These are phyloP conservation scores for Formicarius rufipectus DNA, from an alignment of 2,113 vertebrate species.

Conservation along the genomic window DNA sequence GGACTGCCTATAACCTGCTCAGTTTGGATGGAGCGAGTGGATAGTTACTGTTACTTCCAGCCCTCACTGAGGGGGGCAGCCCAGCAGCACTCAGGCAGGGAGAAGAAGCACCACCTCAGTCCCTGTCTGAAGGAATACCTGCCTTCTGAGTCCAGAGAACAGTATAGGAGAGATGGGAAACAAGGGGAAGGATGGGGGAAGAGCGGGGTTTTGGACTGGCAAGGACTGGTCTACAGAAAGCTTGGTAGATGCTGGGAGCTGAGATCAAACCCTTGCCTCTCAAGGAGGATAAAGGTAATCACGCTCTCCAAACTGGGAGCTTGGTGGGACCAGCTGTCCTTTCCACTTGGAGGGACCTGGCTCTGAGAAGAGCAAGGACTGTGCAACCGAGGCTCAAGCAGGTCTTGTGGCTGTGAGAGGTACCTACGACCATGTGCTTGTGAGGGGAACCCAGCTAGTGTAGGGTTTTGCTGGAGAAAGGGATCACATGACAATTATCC, in stretches of 20 bases:
- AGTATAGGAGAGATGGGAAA: not conserved
- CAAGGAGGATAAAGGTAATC: not conserved
- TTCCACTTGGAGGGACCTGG: not conserved
- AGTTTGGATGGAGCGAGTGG: not conserved
- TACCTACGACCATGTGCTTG: not conserved
- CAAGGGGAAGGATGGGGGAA: too few relatives aligned
- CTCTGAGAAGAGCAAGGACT: not conserved
- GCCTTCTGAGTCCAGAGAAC: rapidly evolving
- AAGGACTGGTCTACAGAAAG: not conserved
- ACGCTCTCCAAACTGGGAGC: not conserved
- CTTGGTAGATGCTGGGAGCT: not conserved
- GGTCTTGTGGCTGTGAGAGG: not conserved
- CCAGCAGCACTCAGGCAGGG: not conserved
- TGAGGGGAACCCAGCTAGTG: not conserved
- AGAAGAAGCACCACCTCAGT: not conserved
- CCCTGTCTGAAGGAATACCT: not conserved
- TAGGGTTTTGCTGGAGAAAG: not conserved
- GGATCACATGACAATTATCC: not conserved
- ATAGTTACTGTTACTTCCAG: not conserved
- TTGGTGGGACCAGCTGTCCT: not conserved
- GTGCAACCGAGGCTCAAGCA: rapidly evolving
- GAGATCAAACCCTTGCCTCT: not conserved
- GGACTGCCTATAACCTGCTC: not conserved
- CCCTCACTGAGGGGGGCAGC: rapidly evolving
- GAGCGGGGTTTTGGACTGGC: not conserved